Evolutionary conservation across 2,113 vertebrate species (phyloP), one percentile per base, ranked within the genome.

Genomic region (Gymnorhina tibicen): DNA sequence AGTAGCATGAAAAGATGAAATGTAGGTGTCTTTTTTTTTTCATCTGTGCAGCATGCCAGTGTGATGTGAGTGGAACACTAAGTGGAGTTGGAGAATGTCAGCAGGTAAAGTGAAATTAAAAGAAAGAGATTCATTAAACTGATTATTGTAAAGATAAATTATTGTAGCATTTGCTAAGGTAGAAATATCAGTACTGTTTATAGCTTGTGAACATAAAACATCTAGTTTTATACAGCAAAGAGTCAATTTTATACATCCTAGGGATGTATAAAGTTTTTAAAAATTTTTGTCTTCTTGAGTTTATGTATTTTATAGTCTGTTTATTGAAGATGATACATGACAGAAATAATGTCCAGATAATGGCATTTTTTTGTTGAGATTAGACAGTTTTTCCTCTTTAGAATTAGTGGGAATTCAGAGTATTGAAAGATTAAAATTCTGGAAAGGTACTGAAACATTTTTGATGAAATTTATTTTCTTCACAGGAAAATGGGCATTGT

Each of bases 61-160:
- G 99, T 96, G 97, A 98, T 19, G 85, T 97, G 67, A 98, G 97
- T 33, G 99, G 99, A 86, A 99, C 99, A 9, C 95, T 98, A 83
- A 99, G 99, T 66, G 99, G 99, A 72, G 85, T 99, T 16, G 98
- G 97, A 90, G 99, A 99, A 80, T 99, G 99, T 92, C 97, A 98
- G 39, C 98, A 99, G 99, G 99, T 99, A 98, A 98, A 14, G 18
- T 41, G 58, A 85, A 82, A 26, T 14, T 30, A 33, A 73, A 81
- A 75, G 11, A n/a, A 63, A 70, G 2, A 15, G 18, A 35, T 22
- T 20, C 16, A 64, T 64, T 49, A 49, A 67, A 35, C 20, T 35
- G 27, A 14, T 55, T 70, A 77, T 56, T 85, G 7, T 64, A 35
- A 67, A 53, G 30, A 39, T 58, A 69, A 55, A 37, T 53, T 74